Evolutionary conservation across 2,797 vertebrate genomes (phyloP).

Genomic region (Hipposideros larvatus): DNA sequence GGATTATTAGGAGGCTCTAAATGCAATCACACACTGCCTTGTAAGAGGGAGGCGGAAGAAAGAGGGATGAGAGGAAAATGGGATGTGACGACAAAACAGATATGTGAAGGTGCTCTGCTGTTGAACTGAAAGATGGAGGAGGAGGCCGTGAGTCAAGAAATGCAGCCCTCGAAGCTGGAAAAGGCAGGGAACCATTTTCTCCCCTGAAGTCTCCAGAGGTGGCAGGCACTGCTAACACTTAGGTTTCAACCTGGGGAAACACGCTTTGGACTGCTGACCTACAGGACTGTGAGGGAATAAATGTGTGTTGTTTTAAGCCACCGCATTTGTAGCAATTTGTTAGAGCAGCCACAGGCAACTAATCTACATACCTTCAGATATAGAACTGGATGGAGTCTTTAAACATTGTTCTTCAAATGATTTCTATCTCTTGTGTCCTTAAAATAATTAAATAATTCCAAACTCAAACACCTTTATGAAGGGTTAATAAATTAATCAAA

Average conservation of each 20-base stretch:
- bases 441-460: background rate
- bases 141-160: background rate
- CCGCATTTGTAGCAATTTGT: background rate
- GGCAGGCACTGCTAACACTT: background rate
- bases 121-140: background rate
- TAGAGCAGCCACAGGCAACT: background rate
- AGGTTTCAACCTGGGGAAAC: background rate
- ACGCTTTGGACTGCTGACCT: background rate
- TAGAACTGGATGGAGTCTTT: background rate
- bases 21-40: background rate
- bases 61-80: background rate
- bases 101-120: background rate
- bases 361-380: background rate
- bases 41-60: background rate
- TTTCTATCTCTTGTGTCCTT: background rate
- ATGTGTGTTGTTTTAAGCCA: background rate
- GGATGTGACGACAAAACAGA: background rate
- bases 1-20: background rate
- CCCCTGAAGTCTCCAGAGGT: background rate
- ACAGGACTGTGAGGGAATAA: background rate
- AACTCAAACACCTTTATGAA: background rate
- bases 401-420: background rate
- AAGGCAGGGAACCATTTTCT: background rate
- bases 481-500: background rate
- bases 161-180: background rate